Conservation (phyloP, 2,888 invertebrate genomes). For the Drosophila mimetica region DNA sequence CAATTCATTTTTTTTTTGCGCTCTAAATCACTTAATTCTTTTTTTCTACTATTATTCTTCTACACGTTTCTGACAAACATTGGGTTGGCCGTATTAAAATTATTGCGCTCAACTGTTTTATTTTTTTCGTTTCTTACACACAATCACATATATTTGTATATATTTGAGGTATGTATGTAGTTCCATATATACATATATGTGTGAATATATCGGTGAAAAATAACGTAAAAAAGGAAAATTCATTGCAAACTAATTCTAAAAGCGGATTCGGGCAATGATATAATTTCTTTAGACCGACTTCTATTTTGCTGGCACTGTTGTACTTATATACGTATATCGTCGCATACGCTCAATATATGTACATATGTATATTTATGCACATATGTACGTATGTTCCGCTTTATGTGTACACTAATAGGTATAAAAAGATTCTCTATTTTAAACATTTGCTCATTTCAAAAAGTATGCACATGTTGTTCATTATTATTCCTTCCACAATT, state of each 20-base stretch:
- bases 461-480: slow-evolving; percentile 18
- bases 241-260: slow-evolving; percentile 73
- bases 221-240: slow-evolving; percentile 47
- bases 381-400: neutral
- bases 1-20: no score
- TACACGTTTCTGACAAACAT: no score
- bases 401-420: slow-evolving; percentile 4
- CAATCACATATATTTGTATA: no score
- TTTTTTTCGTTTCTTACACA: no score
- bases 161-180: neutral
- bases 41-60: no score
- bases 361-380: slow-evolving; percentile 7
- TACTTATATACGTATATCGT: slow-evolving; percentile 32
- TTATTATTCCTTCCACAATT: slow-evolving; percentile 36
- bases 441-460: slow-evolving; percentile 61
- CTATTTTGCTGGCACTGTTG: slow-evolving; percentile 65
- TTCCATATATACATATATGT: neutral
- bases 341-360: slow-evolving; percentile 9
- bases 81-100: no score
- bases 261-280: slow-evolving; percentile 67
- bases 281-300: slow-evolving; percentile 68
- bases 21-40: no score
- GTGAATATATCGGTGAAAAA: slow-evolving; percentile 39
- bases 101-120: no score
- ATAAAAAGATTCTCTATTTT: slow-evolving; percentile 54